A percentile compares a stretch with the other conserved stretches of the same genome.
phyloP scores from a whole-genome alignment of 2,797 vertebrate genomes.

The Naso thynnoides region DNA sequence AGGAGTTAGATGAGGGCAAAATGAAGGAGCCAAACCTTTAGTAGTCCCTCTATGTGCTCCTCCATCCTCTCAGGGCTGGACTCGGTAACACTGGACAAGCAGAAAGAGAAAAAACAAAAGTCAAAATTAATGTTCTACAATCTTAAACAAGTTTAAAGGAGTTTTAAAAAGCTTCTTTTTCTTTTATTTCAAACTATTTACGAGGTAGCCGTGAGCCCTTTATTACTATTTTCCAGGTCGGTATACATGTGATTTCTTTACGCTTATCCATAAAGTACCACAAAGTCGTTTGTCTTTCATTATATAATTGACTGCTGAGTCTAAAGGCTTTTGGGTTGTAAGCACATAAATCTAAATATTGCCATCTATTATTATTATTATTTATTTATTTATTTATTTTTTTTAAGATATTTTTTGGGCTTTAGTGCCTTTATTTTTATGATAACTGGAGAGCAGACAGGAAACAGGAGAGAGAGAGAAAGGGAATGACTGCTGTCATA shows the following conservation, averaged over 20 bases:
- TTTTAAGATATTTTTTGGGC: too few species aligned
- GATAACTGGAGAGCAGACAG: too few species aligned
- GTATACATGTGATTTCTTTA: not conserved
- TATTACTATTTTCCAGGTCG: not conserved
- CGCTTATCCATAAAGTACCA: not conserved
- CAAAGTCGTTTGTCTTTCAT: not conserved
- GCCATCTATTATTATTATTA: not conserved
- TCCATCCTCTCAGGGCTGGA: slow-evolving; percentile 47
- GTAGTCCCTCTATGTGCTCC: slow-evolving; percentile 53
- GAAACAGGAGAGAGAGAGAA: too few species aligned
- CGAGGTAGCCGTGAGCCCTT: not conserved
- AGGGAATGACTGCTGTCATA: too few species aligned
- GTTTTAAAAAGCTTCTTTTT: not conserved
- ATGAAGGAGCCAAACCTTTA: slow-evolving; percentile 71
- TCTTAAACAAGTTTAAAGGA: not conserved
- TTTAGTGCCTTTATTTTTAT: too few species aligned
- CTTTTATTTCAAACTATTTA: not conserved
- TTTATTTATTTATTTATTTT: too few species aligned
- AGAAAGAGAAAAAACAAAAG: slow-evolving; percentile 35
- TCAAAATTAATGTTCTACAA: slow-evolving; percentile 13
- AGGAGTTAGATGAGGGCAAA: slow-evolving; percentile 38
- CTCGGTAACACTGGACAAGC: slow-evolving; percentile 49
- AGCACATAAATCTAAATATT: not conserved
- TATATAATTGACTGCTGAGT: not conserved
- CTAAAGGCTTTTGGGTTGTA: not conserved